Evolutionary conservation across 2,888 invertebrate genomes (phyloP).

Genomic region (Monoplex corrugatus): DNA sequence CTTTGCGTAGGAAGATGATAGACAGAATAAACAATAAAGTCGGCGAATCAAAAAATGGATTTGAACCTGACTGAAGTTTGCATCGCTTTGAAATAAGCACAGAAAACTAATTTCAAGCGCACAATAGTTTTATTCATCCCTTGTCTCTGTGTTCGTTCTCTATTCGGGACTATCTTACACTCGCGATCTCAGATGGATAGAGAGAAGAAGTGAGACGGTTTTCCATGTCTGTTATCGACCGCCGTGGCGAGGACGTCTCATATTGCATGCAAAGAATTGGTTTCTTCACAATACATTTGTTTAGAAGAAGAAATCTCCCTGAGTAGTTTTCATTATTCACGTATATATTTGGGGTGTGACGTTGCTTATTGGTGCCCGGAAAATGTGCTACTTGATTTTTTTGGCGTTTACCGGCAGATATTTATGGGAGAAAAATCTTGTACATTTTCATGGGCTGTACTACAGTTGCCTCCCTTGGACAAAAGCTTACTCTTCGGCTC

Average conservation of each 20-base stretch:
- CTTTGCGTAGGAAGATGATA: conserved; percentile 47
- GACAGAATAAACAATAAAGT: conserved; percentile 44
- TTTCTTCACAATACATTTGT: background rate
- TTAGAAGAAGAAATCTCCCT: background rate
- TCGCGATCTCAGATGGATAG: conserved; percentile 42
- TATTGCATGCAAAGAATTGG: background rate
- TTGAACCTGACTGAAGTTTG: background rate
- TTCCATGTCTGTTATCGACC: conserved; percentile 41
- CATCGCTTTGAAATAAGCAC: background rate
- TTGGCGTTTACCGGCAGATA: background rate
- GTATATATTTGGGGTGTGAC: no score
- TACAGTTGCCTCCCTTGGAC: conserved; percentile 4
- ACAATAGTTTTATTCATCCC: background rate
- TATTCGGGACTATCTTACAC: conserved; percentile 29
- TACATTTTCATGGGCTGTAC: background rate
- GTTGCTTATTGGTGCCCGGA: background rate
- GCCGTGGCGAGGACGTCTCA: background rate
- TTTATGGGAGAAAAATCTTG: background rate
- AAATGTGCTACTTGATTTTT: background rate
- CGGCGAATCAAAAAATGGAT: background rate
- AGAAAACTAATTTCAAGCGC: background rate
- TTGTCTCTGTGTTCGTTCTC: background rate
- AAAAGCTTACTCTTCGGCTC: background rate
- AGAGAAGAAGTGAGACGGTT: conserved; percentile 43
- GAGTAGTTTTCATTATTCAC: no score